Evolutionary conservation across 2,888 invertebrate species (phyloP), one percentile per base, ranked within the genome.

Genomic region (Tillus elongatus): DNA sequence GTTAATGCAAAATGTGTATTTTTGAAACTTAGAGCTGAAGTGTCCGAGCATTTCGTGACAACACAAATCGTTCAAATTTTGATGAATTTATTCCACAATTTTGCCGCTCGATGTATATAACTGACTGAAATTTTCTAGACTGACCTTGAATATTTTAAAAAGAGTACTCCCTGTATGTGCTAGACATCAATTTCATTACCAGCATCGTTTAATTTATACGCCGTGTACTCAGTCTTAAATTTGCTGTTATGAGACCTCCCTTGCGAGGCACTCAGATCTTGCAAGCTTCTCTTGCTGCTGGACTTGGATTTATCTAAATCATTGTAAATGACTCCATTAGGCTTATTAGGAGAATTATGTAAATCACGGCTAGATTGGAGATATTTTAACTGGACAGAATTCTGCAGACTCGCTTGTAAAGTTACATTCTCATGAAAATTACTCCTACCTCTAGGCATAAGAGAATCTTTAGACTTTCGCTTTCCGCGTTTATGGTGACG

Each of bases 161-260:
- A n/a, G n/a, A n/a, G n/a, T n/a, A n/a, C n/a, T n/a, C n/a, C n/a
- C n/a, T n/a, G n/a, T n/a, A n/a, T n/a, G n/a, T n/a, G 71, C 72
- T 71, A 77, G 60, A 77, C 77, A 61, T 77, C 76, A 57, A 77
- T 77, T 58, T 77, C 77, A 60, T 75, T 74, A 49, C 76, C 76
- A 48, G 78, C 72, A 60, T 78, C 77, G 59, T 76, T 74, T 64
- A 78, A 79, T 62, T 74, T 75, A 52, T 77, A 66, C 53, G 77
- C 75, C 38, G 77, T 72, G 59, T 77, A 77, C 61, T 77, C 75
- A 56, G 75, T 73, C 63, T 67, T 62, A 45, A 63, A 61, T 56
- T 66, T 64, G 41, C 50, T 52, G 49, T 61, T 61, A 49, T 58
- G 60, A 35, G 51, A 43, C 44, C 59, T 53, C 15, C 47, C 39